Evolutionary conservation across 2,113 vertebrate species (phyloP), one percentile per base, ranked within the genome.

Genomic region (Ursus arctos): DNA sequence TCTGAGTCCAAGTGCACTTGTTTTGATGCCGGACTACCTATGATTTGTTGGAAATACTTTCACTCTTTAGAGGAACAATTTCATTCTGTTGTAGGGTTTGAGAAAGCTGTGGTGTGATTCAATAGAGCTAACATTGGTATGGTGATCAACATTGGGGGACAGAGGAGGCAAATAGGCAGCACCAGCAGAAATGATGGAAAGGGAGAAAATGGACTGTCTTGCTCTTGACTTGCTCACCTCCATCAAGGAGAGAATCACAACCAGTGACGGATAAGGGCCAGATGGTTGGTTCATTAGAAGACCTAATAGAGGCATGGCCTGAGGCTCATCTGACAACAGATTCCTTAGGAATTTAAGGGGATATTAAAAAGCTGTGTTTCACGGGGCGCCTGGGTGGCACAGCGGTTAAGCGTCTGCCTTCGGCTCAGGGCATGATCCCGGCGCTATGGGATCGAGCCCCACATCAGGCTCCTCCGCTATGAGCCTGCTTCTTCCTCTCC

Each of bases 1-100:
- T 31, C n/a, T 63, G 22, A 93, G 51, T 93, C 26, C 33, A 93
- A 76, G 82, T 51, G 36, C 16, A n/a, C 6, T 72, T 72, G 49
- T 88, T 92, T 88, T 84, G 88, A 92, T 74, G 84, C 55, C 24
- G 80, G 53, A 74, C 57, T 63, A 51, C 33, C 36, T 91, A 57
- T 33, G 22, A 33, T 59, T 67, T 92, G 63, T 80, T 59, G 40
- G 67, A 95, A 82, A 81, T 76, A 1, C 7, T 89, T 89, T 81
- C 31, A 33, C 22, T 93, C 18, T 86, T 47, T 61, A 59, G 10
- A 89, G 28, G 26, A n/a, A 26, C 3, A 51, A 59, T 81, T 93
- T 65, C 8, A 57, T 57, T 84, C 43, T 47, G 74, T 72, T n/a
- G 81, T 40, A 72, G 80, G 43, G 11, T 77, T 33, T 80, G 49